Evolutionary conservation across 1,140 invertebrate species (phyloP).

Genomic region (Babylonia areolata): DNA sequence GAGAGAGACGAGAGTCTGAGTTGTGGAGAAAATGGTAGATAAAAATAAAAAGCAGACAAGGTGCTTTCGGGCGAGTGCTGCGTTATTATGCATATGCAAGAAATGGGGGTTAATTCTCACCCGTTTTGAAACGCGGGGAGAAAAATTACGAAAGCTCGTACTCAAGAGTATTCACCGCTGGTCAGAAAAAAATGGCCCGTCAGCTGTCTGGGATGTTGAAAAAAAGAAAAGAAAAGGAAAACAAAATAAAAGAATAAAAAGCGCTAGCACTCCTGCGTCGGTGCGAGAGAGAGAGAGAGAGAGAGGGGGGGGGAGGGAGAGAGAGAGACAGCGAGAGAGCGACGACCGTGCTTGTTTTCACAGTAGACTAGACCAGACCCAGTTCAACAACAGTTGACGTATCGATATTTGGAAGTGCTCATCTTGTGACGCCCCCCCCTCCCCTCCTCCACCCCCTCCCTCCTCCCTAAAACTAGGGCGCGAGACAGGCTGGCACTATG

Average conservation of each 20-base stretch:
- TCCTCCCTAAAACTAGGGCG: too few relatives aligned
- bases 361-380: too few relatives aligned
- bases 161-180: too few relatives aligned
- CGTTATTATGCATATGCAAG: not conserved
- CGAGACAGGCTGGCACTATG: too few relatives aligned
- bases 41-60: slow-evolving; percentile 4
- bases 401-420: not conserved
- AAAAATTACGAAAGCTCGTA: too few relatives aligned
- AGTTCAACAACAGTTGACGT: not conserved
- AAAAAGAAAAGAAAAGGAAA: not conserved
- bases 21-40: slow-evolving; percentile 17
- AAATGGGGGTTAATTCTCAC: not conserved
- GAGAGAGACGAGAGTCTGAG: too few relatives aligned
- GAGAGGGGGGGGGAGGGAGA: too few relatives aligned
- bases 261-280: not conserved
- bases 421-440: too few relatives aligned
- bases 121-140: not conserved
- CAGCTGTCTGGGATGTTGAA: not conserved
- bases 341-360: too few relatives aligned
- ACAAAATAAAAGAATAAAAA: not conserved
- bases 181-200: not conserved
- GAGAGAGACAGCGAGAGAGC: not conserved
- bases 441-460: not conserved
- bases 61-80: not conserved
- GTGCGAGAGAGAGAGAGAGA: too few relatives aligned